These are phyloP conservation scores for Chaetorhynchus papuensis DNA, from an alignment of 2,113 vertebrate species.

Conservation along the genomic window DNA sequence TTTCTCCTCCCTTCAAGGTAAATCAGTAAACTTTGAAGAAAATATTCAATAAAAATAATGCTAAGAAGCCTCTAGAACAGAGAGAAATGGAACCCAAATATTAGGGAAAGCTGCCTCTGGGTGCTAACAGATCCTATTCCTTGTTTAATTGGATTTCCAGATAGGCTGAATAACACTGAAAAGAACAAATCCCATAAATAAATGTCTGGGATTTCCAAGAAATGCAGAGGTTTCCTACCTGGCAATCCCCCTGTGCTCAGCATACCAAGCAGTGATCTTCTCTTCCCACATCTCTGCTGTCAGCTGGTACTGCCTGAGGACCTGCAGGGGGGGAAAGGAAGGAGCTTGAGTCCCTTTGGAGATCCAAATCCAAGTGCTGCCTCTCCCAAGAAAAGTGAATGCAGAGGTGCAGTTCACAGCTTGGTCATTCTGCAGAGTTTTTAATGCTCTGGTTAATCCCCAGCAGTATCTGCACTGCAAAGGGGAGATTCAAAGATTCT, in stretches of 20 bases:
- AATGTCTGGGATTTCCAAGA: neutral
- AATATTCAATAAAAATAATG: neutral
- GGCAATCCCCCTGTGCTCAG: conserved; percentile 88
- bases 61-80: neutral
- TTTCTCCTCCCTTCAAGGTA: neutral
- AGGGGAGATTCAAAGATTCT: neutral
- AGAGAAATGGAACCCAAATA: neutral
- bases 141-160: neutral
- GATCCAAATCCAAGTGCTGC: neutral
- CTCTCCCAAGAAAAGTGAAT: neutral
- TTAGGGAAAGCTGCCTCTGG: neutral
- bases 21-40: neutral
- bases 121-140: neutral
- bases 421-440: neutral
- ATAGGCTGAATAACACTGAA: neutral
- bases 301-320: conserved; percentile 93
- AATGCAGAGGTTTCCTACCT: conserved; percentile 70
- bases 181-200: neutral
- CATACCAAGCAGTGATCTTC: conserved; percentile 92
- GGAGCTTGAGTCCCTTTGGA: neutral
- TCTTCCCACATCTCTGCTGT: conserved; percentile 96
- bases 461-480: neutral
- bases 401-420: neutral
- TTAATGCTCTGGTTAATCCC: neutral
- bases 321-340: conserved; percentile 63